phyloP scores from a whole-genome alignment of 2,113 vertebrate species.

The Archilochus colubris region DNA sequence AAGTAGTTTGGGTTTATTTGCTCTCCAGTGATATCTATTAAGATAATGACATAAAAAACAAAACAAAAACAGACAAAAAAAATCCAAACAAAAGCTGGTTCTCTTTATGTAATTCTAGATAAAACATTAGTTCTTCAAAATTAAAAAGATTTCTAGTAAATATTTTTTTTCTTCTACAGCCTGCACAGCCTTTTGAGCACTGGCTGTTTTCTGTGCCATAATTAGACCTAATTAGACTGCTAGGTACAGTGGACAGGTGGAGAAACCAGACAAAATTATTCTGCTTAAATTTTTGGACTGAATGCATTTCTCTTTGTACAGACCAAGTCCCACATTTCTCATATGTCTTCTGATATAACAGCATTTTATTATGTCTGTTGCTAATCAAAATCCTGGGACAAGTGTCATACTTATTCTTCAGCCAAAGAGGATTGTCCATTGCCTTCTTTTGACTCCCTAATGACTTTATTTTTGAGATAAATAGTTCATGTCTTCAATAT shows the following conservation, averaged over 20 bases:
- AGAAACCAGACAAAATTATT: background rate
- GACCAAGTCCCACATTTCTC: background rate
- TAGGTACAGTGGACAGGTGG: fast-evolving
- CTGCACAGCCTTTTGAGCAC: background rate
- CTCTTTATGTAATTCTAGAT: background rate
- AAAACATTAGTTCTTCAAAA: background rate
- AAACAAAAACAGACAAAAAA: too few relatives aligned
- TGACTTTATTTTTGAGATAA: background rate
- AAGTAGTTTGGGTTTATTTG: background rate
- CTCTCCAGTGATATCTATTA: background rate
- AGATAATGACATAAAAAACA: background rate
- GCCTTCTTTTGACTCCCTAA: background rate
- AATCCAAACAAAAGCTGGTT: background rate
- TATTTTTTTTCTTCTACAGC: background rate
- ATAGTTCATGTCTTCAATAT: background rate
- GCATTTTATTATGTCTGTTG: background rate
- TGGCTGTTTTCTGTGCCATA: background rate
- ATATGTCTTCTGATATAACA: background rate
- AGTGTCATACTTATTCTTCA: background rate
- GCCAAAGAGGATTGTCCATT: background rate
- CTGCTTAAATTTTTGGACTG: background rate
- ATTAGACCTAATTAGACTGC: background rate
- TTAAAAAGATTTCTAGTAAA: background rate
- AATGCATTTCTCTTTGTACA: background rate
- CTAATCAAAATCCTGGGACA: background rate